These are phyloP conservation scores for Camarhynchus parvulus DNA, from an alignment of 2,113 vertebrate species.

Conservation along the genomic window DNA sequence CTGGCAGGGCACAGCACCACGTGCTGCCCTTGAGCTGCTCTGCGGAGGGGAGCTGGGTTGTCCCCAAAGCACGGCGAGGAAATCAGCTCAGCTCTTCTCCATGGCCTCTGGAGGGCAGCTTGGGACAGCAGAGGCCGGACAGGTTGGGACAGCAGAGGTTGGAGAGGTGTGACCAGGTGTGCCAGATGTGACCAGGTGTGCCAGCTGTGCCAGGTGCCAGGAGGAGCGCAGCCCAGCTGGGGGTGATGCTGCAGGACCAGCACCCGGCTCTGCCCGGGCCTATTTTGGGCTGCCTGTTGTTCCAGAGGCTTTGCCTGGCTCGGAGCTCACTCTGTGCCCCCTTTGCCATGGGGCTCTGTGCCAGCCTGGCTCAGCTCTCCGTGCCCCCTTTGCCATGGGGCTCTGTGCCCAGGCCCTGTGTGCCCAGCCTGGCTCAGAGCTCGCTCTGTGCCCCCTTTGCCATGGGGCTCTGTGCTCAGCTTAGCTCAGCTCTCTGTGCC, in stretches of 20 bases:
- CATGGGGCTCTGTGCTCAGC: no score
- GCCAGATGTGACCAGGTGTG: no score
- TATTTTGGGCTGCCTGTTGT: background rate
- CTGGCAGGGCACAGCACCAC: background rate
- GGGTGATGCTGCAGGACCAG: background rate
- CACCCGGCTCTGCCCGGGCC: background rate
- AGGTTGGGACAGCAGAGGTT: background rate
- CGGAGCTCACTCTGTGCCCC: background rate
- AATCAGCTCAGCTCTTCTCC: background rate
- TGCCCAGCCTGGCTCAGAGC: no score
- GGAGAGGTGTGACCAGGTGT: background rate
- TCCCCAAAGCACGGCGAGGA: background rate
- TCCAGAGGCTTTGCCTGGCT: background rate
- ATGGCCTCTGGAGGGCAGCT: background rate
- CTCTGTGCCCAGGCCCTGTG: no score
- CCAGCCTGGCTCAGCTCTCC: no score
- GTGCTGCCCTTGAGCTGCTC: background rate
- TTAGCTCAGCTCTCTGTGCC: no score
- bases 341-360: no score
- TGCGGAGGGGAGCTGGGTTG: rapidly evolving
- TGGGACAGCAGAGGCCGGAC: background rate
- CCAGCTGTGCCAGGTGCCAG: background rate
- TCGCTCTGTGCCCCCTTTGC: no score
- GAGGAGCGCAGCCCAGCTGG: rapidly evolving
- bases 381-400: no score